These are phyloP conservation scores for Chaenocephalus aceratus DNA, from an alignment of 2,113 vertebrate species.

Conservation along the genomic window DNA sequence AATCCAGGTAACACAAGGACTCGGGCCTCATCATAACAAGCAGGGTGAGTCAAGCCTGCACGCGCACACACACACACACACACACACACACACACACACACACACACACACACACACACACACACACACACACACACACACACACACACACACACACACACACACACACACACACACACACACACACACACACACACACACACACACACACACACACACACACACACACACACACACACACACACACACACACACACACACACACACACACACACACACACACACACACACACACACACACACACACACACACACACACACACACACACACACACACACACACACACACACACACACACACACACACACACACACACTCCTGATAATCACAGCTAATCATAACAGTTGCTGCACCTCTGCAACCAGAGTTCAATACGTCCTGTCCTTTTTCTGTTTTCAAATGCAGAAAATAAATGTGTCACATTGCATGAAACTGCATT, in stretches of 20 bases:
- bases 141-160: accelerated
- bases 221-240: neutral
- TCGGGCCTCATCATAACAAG: constrained; percentile 26
- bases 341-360: neutral
- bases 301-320: neutral
- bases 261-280: neutral
- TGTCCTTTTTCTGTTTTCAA: constrained; percentile 3
- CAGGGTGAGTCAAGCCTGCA: constrained; percentile 20
- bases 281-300: neutral
- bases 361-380: neutral
- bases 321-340: too few relatives aligned
- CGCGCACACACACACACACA: neutral
- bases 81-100: accelerated
- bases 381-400: constrained; percentile 37
- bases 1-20: constrained; percentile 58
- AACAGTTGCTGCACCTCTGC: constrained; percentile 27
- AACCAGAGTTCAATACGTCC: constrained; percentile 19
- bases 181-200: neutral
- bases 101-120: accelerated
- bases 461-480: neutral
- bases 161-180: accelerated
- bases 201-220: neutral
- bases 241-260: neutral
- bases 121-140: accelerated
- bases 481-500: neutral